Evolutionary conservation across 1,140 invertebrate genomes (phyloP), one percentile per base, ranked within the genome.

Genomic region (Drosophila arawakana): DNA sequence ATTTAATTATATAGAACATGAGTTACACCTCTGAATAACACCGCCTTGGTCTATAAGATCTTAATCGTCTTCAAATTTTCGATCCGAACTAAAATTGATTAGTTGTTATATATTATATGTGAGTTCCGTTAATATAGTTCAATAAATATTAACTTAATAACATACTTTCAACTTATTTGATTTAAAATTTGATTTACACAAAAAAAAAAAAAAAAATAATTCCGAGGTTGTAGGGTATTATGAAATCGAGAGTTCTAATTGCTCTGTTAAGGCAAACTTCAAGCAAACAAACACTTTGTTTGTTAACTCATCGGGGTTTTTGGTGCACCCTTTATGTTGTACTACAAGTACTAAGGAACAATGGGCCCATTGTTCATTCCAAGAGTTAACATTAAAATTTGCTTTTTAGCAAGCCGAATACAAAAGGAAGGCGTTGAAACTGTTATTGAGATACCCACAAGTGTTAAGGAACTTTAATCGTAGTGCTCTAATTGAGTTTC

Each of bases 311-410:
- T 9, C 46, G 30, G 21, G n/a, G 46, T 61, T 18, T 30, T 66
- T 39, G 35, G 13, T 58, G 52, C 50, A 50, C 57, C 52, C 25
- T 65, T 58, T 58, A 37, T 58, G 13, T 25, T 54, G 7, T 21
- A 13, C 39, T 58, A 7, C n/a, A 44, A 39, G 49, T 9, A 9
- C 25, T 15, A 47, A 50, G 7, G n/a, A 70, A 72, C 70, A 72
- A 72, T 59, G 62, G 35, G 1, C 11, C 35, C 66, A 59, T 72
- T 72, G 70, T 72, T 66, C 37, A 21, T 15, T 11, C 15, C 10
- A 7, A 2, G 6, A 43, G 57, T 59, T 21, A 44, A 30, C 2
- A 44, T 59, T 21, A 44, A 30, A 5, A 44, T 44, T 44, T 59
- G 10, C 10, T 30, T 10, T 30, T 30, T 5, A 30, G 25, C 25